A percentile compares a stretch with the other conserved stretches of the same genome.
phyloP scores from a whole-genome alignment of 2,113 vertebrate genomes.

The Pomatostomus ruficeps region DNA sequence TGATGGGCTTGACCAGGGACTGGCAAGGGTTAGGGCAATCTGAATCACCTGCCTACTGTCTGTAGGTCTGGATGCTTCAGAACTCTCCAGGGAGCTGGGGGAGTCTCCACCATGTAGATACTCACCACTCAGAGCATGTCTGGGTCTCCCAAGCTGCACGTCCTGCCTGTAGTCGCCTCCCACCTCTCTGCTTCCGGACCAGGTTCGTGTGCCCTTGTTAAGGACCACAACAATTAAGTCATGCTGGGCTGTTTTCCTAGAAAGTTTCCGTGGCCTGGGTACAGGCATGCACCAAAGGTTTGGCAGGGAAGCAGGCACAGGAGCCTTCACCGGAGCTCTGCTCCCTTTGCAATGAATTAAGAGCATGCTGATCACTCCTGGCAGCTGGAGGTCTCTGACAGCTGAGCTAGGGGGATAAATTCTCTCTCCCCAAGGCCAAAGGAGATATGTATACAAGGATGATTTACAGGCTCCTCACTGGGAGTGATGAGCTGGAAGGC shows the following conservation, averaged over 20 bases:
- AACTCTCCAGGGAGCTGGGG: not conserved
- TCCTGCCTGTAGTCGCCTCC: not conserved
- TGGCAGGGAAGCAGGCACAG: not conserved
- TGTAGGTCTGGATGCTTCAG: not conserved
- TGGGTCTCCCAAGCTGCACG: not conserved
- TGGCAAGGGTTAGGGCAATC: not conserved
- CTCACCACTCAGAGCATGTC: accelerated
- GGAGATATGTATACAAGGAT: not conserved
- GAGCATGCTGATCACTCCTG: not conserved
- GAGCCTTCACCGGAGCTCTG: not conserved
- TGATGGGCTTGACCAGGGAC: not conserved
- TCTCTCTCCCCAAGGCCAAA: not conserved
- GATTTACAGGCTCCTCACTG: not conserved
- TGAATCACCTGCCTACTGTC: not conserved
- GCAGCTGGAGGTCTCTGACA: not conserved
- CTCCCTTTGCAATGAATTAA: not conserved
- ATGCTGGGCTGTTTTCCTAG: not conserved
- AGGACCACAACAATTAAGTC: not conserved
- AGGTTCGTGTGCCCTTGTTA: not conserved
- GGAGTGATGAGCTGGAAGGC: not conserved
- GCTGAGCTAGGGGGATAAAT: not conserved
- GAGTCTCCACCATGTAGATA: not conserved
- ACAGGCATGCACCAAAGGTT: not conserved
- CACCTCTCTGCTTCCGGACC: not conserved
- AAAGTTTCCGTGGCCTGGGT: not conserved